phyloP scores from a whole-genome alignment of 92 coral and sea anemone species.

The Parazoanthus atlanticus region DNA sequence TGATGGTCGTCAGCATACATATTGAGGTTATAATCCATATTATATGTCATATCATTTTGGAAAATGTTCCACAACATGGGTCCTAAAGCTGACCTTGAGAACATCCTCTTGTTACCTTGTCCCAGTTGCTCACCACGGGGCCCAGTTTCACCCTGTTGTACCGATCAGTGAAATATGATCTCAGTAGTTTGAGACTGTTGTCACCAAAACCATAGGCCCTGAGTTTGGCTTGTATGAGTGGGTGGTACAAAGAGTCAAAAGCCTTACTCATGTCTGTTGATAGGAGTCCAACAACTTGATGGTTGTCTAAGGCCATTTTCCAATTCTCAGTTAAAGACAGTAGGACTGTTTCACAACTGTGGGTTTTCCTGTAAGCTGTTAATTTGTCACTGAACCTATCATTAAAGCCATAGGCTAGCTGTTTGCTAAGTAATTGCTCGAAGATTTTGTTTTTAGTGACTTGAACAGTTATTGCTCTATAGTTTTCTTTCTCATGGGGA shows the following conservation, averaged over 20 bases:
- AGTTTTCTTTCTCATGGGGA: constrained; percentile 8
- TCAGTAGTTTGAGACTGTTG: constrained; percentile 18
- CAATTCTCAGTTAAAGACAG: constrained; percentile 20
- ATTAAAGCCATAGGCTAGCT: constrained; percentile 20
- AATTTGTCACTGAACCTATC: constrained; percentile 26
- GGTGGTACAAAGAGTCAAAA: constrained; percentile 41
- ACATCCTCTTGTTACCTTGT: constrained; percentile 35
- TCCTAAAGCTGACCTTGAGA: constrained; percentile 41
- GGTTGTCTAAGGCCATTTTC: constrained; percentile 29
- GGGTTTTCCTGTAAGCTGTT: constrained; percentile 42
- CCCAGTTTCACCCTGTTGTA: constrained; percentile 28
- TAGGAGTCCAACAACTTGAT: constrained; percentile 17
- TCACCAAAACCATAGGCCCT: constrained; percentile 30
- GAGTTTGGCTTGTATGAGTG: constrained; percentile 30
- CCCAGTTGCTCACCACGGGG: constrained; percentile 34
- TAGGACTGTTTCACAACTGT: constrained; percentile 34
- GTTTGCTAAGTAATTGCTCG: constrained; percentile 30
- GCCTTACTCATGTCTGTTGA: constrained; percentile 40
- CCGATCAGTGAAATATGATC: constrained; percentile 38
- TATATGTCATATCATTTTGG: constrained; percentile 35
- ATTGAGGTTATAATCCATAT: neutral
- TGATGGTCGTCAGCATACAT: constrained; percentile 40
- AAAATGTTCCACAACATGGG: constrained; percentile 29
- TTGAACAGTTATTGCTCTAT: constrained; percentile 30
- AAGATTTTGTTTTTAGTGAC: constrained; percentile 29